Percentiles rank a stretch among this genome's conserved stretches.
Conservation (phyloP, 1,140 invertebrate species). For the Vanessa atalanta region DNA sequence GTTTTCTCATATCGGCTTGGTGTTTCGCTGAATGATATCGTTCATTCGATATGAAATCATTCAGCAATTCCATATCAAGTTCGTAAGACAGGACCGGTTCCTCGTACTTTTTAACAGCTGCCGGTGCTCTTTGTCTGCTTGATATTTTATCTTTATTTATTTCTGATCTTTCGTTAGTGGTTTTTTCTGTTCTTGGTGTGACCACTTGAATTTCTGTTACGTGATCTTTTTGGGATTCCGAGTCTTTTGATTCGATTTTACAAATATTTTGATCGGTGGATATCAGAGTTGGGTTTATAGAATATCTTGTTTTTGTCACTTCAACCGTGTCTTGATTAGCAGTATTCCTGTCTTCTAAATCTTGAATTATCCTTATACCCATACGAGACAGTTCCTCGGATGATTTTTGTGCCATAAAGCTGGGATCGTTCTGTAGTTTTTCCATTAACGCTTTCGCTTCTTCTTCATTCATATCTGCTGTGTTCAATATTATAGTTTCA, state of each 20-base stretch:
- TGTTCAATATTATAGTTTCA: constrained; percentile 77
- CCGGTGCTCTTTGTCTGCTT: constrained; percentile 64
- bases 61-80: constrained; percentile 70
- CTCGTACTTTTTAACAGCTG: constrained; percentile 45
- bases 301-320: constrained; percentile 70
- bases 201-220: constrained; percentile 78
- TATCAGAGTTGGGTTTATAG: constrained; percentile 58
- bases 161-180: constrained; percentile 54
- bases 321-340: constrained; percentile 60
- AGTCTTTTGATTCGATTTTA: constrained; percentile 51
- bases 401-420: constrained; percentile 71
- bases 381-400: constrained; percentile 68
- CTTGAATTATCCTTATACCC: constrained; percentile 70
- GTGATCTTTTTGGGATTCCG: constrained; percentile 58
- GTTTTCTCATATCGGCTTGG: constrained; percentile 62
- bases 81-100: constrained; percentile 71
- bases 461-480: constrained; percentile 68
- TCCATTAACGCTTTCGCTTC: constrained; percentile 74
- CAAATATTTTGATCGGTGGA: constrained; percentile 52
- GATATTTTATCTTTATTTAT: constrained; percentile 61
- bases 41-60: constrained; percentile 78
- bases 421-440: constrained; percentile 74
- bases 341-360: constrained; percentile 67
- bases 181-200: constrained; percentile 67
- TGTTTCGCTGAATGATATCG: constrained; percentile 72